Evolutionary conservation across 2,888 invertebrate species (phyloP), one percentile per base, ranked within the genome.

Genomic region (Drosophila phalerata): DNA sequence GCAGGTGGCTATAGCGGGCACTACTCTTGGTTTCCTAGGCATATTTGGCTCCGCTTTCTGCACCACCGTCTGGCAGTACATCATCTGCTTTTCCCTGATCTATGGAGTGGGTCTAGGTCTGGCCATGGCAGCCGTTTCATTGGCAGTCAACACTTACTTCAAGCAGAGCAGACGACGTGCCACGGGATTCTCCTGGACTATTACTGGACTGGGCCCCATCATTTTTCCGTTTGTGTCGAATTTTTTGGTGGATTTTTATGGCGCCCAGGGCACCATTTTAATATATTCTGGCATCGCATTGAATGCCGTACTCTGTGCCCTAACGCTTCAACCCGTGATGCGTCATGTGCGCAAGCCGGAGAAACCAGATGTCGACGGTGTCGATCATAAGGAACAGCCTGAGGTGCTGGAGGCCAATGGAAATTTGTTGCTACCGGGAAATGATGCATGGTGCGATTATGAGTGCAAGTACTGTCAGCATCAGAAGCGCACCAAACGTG

Each of bases 61-160:
- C 15, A 93, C 94, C 76, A 94, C 94, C 48, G 95, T 96, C 81
- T 82, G 93, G 53, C 94, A 94, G 13, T 95, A 95, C 80, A 91
- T 96, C 5, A 85, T 96, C 51, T 94, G 94, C 48, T 95, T 95
- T 81, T 95, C 96, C 0, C 92, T 96, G 70, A 92, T 95, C 32
- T 96, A 95, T 81, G 96, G 96, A 17, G 81, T 90, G 42, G 95
- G 95, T 1, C 93, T 94, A 74, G 96, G 95, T 5, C 93, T 96
- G 53, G 94, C 94, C 56, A 94, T 95, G 92, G 95, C 95, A 0
- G 94, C 96, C 1, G 95, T 95, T 71, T 94, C 95, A 3, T 90
- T 96, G 56, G 96, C 96, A 0, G 91, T 96, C 47, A 96, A 96
- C 85, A 96, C 96, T 0, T 96, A 96, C 90, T 96, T 96, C 92